Base-by-base conservation (phyloP, 2,888 invertebrate species). In the Galeruca laticollis region DNA sequence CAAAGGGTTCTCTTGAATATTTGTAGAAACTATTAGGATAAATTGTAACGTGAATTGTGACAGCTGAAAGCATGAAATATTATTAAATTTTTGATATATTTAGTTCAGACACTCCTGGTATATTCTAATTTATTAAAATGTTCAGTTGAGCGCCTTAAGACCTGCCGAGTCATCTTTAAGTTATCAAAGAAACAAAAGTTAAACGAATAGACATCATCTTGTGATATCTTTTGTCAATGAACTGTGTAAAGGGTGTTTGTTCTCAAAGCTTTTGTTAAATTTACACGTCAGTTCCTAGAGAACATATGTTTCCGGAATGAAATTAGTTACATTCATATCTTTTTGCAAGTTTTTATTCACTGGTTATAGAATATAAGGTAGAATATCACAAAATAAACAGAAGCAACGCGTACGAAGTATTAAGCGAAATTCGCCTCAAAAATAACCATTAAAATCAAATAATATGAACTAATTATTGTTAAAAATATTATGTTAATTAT, bases 11-110 rank as follows among this genome's bases (percentile, higher is more conserved):
- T 9, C 20, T 2, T 47, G 5, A 26, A 65, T 65, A 60, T 60
- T 61, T 70, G 33, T 51, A 67, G 59, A 68, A 60, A 63, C 21
- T 60, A 37, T 60, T 64, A 43, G 54, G 63, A 64, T 64, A 64
- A 64, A 64, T 64, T 31, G 40, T 21, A 35, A 37, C 31, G 21
- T 13, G 56, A 13, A 40, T 40, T 40, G n/a, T 18, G 37, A 37
- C 63, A 64, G 56, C 63, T 64, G 63, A 49, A 61, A 51, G 11
- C 43, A 3, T 6, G 26, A 26, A 15, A 13, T 43, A 43, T 43
- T 43, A 43, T 43, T 43, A 15, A 43, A 13, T 43, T 13, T 15
- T 13, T 26, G 26, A 26, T 26, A 26, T 26, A 26, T 26, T 26
- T 26, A 26, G 26, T 26, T 26, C 6, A 3, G 26, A 26, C 6